Conservation (phyloP, 2,888 invertebrate genomes). For the Drosophila silvestris region DNA sequence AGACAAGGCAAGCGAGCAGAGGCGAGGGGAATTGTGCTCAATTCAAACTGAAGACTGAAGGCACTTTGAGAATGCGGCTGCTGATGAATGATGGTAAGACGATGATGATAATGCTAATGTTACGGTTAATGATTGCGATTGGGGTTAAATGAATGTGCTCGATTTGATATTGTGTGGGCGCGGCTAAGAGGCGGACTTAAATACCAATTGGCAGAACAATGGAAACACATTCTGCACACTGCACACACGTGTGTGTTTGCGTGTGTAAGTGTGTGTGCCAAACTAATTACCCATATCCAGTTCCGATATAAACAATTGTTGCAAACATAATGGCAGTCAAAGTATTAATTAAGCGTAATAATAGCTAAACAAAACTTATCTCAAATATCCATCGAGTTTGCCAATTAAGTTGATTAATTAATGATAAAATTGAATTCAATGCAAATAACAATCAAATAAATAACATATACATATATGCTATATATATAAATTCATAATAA, state of each 20-base stretch:
- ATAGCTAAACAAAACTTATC: neutral
- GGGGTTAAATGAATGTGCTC: constrained; percentile 35
- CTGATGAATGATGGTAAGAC: neutral
- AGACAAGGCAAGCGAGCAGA: neutral
- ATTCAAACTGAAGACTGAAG: neutral
- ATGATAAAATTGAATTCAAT: neutral
- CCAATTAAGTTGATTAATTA: constrained; percentile 5
- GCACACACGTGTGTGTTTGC: neutral
- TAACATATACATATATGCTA: neutral
- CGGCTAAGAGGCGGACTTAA: constrained; percentile 33
- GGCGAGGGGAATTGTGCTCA: neutral
- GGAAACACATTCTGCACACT: constrained; percentile 17
- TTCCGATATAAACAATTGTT: neutral
- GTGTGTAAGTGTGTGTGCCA: neutral
- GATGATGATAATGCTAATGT: neutral
- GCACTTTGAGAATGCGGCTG: constrained; percentile 7
- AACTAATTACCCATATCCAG: constrained; percentile 23
- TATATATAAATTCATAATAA: neutral
- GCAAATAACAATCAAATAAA: neutral
- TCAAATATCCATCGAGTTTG: neutral
- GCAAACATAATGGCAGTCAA: neutral
- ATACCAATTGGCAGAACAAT: constrained; percentile 46
- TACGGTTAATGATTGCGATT: neutral
- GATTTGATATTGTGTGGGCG: constrained; percentile 43
- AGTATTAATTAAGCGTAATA: constrained; percentile 21